Evolutionary conservation across 2,113 vertebrate genomes (phyloP).

Genomic region (Redunca redunca): DNA sequence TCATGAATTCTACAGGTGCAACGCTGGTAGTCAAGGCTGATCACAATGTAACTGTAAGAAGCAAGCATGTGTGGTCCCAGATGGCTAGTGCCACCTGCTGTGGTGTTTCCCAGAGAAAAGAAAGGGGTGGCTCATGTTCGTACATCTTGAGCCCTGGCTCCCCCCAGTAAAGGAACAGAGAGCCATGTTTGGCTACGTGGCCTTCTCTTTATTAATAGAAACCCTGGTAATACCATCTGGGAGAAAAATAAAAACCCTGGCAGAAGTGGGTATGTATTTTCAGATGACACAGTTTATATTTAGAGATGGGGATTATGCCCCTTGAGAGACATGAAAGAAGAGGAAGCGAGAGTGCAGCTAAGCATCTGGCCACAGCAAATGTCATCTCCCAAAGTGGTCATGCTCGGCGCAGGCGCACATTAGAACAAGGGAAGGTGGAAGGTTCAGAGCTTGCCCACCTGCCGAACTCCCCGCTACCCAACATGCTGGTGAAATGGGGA

Average conservation of each 20-base stretch:
- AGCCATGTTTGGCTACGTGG: background rate
- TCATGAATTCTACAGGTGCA: background rate
- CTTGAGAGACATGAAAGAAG: conserved; percentile 46
- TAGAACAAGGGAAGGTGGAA: background rate
- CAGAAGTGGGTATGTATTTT: conserved; percentile 60
- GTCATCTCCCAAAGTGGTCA: conserved; percentile 31
- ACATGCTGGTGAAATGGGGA: background rate
- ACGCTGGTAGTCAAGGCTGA: background rate
- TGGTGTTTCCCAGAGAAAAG: background rate
- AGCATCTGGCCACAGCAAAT: conserved; percentile 42
- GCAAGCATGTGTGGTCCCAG: rapidly evolving
- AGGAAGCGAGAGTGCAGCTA: conserved; percentile 47
- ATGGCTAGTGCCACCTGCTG: background rate
- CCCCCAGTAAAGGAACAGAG: background rate
- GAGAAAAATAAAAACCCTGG: conserved; percentile 45
- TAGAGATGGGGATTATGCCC: conserved; percentile 52
- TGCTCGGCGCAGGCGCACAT: background rate
- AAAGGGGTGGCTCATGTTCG: background rate
- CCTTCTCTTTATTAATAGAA: conserved; percentile 63
- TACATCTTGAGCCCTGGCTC: background rate
- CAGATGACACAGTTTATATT: conserved; percentile 62
- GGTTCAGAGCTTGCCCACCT: background rate
- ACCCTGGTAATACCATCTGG: conserved; percentile 54
- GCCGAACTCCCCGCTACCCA: background rate
- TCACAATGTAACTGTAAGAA: background rate